Conservation (phyloP, 2,113 vertebrate species). For the Rhabdornis inornatus region DNA sequence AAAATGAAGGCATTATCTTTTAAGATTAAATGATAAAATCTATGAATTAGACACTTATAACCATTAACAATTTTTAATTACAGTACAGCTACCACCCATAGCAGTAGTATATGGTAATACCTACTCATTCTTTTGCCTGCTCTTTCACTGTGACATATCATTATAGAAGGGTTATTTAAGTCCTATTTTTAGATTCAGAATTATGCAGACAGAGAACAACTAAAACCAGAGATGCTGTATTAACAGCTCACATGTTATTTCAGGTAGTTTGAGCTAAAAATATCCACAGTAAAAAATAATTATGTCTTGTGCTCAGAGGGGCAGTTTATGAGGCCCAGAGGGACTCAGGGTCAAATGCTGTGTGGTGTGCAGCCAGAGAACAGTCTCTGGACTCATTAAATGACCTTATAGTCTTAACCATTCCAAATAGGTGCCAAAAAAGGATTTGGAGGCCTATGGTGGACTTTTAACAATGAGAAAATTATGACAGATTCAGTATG, state of each 20-base stretch:
- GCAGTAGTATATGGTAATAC: not conserved
- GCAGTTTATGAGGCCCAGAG: not conserved
- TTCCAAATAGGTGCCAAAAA: not conserved
- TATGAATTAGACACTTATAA: constrained; percentile 6
- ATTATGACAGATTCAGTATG: not conserved
- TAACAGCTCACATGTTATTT: not conserved
- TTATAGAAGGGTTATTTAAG: not conserved
- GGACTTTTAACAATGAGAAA: not conserved
- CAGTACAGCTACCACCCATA: not conserved
- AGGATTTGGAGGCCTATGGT: not conserved
- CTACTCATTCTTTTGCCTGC: not conserved
- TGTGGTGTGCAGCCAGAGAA: not conserved
- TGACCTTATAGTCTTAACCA: not conserved
- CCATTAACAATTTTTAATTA: constrained; percentile 41
- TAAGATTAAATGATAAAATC: constrained; percentile 17
- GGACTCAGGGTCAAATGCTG: not conserved
- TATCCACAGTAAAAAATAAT: not conserved
- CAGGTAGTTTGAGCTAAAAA: not conserved
- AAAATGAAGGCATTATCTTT: constrained; percentile 42
- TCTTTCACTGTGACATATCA: not conserved
- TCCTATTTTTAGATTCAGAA: constrained; percentile 21
- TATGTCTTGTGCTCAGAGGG: not conserved
- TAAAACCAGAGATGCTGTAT: not conserved
- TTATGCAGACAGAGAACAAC: not conserved
- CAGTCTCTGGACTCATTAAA: not conserved